Evolutionary conservation across 2,113 vertebrate species (phyloP), one percentile per base, ranked within the genome.

Genomic region (Herpetotheres cachinnans): DNA sequence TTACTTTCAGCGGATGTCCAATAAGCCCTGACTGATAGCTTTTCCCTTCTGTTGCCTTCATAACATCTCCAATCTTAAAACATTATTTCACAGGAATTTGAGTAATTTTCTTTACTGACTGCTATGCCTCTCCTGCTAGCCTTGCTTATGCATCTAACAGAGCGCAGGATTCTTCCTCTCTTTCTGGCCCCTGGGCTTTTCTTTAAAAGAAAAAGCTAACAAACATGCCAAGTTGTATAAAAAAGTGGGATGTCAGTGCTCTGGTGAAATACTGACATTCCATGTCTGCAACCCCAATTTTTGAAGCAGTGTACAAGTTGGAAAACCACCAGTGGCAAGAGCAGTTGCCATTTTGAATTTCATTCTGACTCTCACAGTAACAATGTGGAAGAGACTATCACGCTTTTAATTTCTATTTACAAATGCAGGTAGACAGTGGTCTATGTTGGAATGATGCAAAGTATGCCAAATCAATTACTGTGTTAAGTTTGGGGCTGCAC

Each of bases 261-360:
- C 59, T 36, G 18, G 84, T 90, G 89, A 97, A 91, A 93, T 88
- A 89, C 78, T 77, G 94, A 96, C 90, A 94, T 72, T 84, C 58
- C 36, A 16, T 52, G 93, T 97, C 96, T 93, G 50, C 92, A 90
- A 67, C 76, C 56, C 32, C 54, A 86, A 71, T 94, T 95, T 95
- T 86, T 96, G 91, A 98, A 97, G 91, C 94, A 69, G 50, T 4
- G 36, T 54, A 82, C 87, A 85, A 96, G 78, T 62, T 96, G 94
- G 86, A 97, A 98, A 98, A 98, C 74, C 98, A 97, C 98, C 98
- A 54, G 95, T 97, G 98, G 98, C 98, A 98, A 98, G 98, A 98
- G 42, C 98, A 98, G 96, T 95, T 98, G 98, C 98, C 98, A 97
- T 94, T 88, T 92, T 92, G 94, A 97, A 98, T 98, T 97, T 96